These are phyloP conservation scores for Cyrtodaria siliqua DNA, from an alignment of 2,888 invertebrate species.

Conservation along the genomic window DNA sequence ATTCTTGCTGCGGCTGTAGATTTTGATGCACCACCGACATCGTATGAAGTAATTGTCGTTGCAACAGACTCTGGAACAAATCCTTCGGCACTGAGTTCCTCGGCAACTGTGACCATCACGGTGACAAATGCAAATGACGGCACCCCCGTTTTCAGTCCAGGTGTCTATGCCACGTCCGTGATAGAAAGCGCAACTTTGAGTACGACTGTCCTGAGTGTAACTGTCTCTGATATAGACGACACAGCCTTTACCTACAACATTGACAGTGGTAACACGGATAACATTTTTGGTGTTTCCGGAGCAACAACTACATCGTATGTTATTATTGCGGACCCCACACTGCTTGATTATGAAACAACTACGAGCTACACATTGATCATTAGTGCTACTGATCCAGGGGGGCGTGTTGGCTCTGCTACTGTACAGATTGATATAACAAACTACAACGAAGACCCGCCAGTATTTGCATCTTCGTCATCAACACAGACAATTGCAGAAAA, in stretches of 20 bases:
- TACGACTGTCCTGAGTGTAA: slow-evolving; percentile 63
- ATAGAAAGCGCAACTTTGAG: slow-evolving; percentile 65
- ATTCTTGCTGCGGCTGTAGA: slow-evolving; percentile 58
- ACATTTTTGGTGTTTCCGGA: slow-evolving; percentile 64
- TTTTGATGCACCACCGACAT: slow-evolving; percentile 50
- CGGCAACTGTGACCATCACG: slow-evolving; percentile 71
- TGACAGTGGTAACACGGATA: slow-evolving; percentile 64
- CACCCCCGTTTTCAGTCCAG: slow-evolving; percentile 75
- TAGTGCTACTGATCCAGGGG: slow-evolving; percentile 88
- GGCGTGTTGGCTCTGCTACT: slow-evolving; percentile 58
- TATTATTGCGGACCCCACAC: slow-evolving; percentile 57
- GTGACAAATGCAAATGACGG: slow-evolving; percentile 79
- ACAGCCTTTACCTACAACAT: slow-evolving; percentile 69
- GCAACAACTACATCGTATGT: slow-evolving; percentile 55
- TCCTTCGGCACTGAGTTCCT: slow-evolving; percentile 44
- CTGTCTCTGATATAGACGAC: slow-evolving; percentile 65
- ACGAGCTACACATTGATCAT: slow-evolving; percentile 92
- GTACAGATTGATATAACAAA: slow-evolving; percentile 66
- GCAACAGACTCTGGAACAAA: slow-evolving; percentile 62
- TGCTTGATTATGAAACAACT: slow-evolving; percentile 75
- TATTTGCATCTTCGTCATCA: slow-evolving; percentile 48
- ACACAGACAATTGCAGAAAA: slow-evolving; percentile 64
- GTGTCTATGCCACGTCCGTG: slow-evolving; percentile 66
- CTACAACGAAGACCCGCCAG: slow-evolving; percentile 69
- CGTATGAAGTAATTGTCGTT: slow-evolving; percentile 50